Evolutionary conservation across 2,797 vertebrate genomes (phyloP).

Genomic region (Sebastes cheni): DNA sequence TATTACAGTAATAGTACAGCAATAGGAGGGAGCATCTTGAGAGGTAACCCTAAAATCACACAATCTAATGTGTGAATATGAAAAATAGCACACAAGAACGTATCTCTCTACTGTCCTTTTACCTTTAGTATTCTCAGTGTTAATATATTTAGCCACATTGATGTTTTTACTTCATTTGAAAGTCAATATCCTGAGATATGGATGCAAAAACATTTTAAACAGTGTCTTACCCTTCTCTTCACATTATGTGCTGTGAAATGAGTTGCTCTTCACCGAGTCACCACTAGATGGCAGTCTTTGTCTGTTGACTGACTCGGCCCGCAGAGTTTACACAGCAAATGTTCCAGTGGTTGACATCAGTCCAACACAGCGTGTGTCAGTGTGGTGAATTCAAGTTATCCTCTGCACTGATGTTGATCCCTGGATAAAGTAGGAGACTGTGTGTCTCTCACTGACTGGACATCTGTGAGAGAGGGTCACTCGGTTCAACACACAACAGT

Average conservation of each 20-base stretch:
- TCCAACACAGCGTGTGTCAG: not conserved
- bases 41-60: not conserved
- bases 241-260: not conserved
- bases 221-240: too few relatives aligned
- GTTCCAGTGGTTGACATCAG: not conserved
- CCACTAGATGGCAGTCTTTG: slow-evolving; percentile 62
- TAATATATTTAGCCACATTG: not conserved
- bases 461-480: slow-evolving; percentile 40
- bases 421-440: slow-evolving; percentile 18
- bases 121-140: not conserved
- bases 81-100: not conserved
- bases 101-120: not conserved
- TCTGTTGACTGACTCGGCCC: not conserved
- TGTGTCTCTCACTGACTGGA: slow-evolving; percentile 6
- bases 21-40: not conserved
- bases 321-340: not conserved
- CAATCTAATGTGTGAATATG: not conserved
- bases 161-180: not conserved
- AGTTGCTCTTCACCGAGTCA: not conserved
- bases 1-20: not conserved
- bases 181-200: not conserved
- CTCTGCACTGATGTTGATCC: slow-evolving; percentile 22
- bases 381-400: slow-evolving; percentile 6
- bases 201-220: not conserved
- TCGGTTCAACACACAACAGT: slow-evolving; percentile 17